A percentile compares a stretch with the other conserved stretches of the same genome.
Evolutionary conservation across 2,113 vertebrate genomes (phyloP).

Genomic region (Sminthopsis crassicaudata): DNA sequence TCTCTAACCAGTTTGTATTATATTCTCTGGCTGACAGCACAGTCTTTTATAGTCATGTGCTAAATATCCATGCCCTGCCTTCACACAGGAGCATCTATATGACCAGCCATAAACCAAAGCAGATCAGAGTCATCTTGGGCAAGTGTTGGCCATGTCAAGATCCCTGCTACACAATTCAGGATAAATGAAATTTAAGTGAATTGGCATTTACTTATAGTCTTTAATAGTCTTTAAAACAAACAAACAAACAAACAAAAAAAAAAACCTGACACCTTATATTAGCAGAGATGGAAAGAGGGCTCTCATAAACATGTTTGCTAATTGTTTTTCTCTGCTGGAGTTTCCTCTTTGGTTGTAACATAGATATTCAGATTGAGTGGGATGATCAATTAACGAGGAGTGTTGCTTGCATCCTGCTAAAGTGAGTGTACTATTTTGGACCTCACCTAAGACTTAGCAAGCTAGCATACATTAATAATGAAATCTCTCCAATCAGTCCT

Average conservation of each 20-base stretch:
- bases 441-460: conserved; percentile 28
- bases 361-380: not conserved
- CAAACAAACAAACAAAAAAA: not conserved
- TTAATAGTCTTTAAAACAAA: not conserved
- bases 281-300: not conserved
- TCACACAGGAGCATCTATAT: not conserved
- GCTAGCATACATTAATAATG: not conserved
- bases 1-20: not conserved
- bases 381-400: not conserved
- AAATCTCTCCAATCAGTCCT: conserved; percentile 19
- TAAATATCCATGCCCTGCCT: too few species aligned
- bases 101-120: not conserved
- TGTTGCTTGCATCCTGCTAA: conserved; percentile 25
- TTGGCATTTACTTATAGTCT: not conserved
- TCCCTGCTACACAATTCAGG: not conserved
- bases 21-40: not conserved
- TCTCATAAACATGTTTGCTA: conserved; percentile 34
- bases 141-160: not conserved
- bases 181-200: not conserved
- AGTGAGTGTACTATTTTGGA: conserved; percentile 10
- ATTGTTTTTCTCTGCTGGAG: not conserved
- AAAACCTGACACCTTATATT: not conserved
- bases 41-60: not conserved
- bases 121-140: not conserved
- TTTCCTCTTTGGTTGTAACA: not conserved